Conservation (phyloP, 2,113 vertebrate genomes). For the Serilophus lunatus region DNA sequence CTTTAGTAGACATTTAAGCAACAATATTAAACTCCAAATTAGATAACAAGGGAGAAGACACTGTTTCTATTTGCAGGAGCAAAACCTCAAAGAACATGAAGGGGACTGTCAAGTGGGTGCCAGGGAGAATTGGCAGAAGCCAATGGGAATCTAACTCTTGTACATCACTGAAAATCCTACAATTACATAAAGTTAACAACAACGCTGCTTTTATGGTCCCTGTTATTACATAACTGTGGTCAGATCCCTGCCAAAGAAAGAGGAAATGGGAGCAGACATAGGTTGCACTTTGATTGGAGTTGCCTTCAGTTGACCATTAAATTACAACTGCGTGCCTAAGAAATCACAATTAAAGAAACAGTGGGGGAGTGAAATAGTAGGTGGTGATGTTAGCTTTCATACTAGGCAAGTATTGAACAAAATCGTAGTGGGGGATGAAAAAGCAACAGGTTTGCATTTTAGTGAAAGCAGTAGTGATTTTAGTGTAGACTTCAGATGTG, state of each 20-base stretch:
- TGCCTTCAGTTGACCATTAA: neutral
- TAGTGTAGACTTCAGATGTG: neutral
- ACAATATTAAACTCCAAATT: conserved; percentile 30
- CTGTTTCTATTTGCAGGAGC: conserved; percentile 19
- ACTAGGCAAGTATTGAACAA: neutral
- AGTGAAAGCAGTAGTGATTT: neutral
- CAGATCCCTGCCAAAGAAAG: conserved; percentile 15
- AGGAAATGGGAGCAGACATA: neutral
- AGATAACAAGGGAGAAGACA: neutral
- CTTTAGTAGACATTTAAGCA: conserved; percentile 32
- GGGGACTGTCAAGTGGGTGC: neutral
- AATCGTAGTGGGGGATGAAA: neutral
- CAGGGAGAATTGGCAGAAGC: conserved; percentile 1
- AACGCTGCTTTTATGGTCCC: neutral
- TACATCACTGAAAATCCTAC: neutral
- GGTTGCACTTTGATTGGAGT: neutral
- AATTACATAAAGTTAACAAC: conserved; percentile 32
- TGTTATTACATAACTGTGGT: neutral
- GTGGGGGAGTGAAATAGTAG: neutral
- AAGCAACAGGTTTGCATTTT: neutral
- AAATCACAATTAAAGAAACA: neutral
- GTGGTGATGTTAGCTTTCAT: neutral
- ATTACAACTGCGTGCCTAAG: neutral
- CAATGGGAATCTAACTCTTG: neutral
- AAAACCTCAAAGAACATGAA: neutral